Percentiles rank a stretch among this genome's conserved stretches.
These are phyloP conservation scores for Mobula hypostoma DNA, from an alignment of 2,113 vertebrate genomes.

Conservation along the genomic window DNA sequence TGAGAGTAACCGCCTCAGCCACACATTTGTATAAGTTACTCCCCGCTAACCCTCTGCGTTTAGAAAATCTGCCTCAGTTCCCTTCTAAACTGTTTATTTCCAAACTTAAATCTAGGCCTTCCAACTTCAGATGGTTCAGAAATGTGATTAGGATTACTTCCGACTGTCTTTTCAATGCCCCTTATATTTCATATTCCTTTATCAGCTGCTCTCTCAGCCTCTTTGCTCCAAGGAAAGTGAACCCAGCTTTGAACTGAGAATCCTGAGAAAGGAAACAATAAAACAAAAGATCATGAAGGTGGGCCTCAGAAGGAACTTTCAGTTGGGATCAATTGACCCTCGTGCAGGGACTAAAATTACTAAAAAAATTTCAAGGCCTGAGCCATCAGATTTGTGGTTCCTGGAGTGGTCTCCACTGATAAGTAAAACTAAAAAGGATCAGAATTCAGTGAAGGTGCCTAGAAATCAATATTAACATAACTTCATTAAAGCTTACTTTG, in stretches of 20 bases:
- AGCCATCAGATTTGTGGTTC: background rate
- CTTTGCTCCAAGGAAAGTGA: too few relatives aligned
- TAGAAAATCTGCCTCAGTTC: too few relatives aligned
- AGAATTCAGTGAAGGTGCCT: background rate
- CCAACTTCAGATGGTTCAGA: too few relatives aligned
- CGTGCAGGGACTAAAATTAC: background rate
- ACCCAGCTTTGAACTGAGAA: background rate
- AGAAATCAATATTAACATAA: background rate
- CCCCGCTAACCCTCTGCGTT: too few relatives aligned
- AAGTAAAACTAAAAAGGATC: background rate
- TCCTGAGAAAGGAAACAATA: background rate
- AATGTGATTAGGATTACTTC: too few relatives aligned
- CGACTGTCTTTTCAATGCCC: too few relatives aligned
- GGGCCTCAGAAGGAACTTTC: background rate
- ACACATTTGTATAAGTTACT: too few relatives aligned
- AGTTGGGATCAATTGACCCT: background rate
- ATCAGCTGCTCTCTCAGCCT: too few relatives aligned
- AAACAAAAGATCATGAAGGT: background rate
- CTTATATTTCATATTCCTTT: too few relatives aligned
- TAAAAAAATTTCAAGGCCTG: background rate
- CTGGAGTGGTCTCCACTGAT: background rate
- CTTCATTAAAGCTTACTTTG: background rate
- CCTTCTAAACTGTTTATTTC: too few relatives aligned
- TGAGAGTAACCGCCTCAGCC: too few relatives aligned
- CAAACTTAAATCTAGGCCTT: too few relatives aligned